A percentile compares a stretch with the other conserved stretches of the same genome.
Evolutionary conservation across 2,797 vertebrate species (phyloP).

Genomic region (Gambelia wislizenii): DNA sequence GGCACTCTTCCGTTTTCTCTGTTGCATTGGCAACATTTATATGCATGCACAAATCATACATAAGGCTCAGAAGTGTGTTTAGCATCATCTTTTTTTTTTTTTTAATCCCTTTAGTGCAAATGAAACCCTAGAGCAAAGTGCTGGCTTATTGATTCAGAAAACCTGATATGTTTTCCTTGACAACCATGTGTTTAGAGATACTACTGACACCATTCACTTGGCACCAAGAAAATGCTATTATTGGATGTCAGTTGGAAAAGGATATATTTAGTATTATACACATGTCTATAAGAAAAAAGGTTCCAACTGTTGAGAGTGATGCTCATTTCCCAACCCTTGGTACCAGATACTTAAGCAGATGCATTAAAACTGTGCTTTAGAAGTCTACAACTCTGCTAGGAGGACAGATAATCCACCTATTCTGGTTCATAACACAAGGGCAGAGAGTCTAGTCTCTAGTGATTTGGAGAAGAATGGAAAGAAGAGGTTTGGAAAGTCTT

Average conservation of each 20-base stretch:
- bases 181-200: not conserved
- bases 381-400: not conserved
- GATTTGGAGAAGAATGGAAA: not conserved
- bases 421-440: not conserved
- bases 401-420: not conserved
- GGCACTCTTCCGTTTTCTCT: not conserved
- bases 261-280: not conserved
- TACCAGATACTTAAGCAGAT: slow-evolving; percentile 29
- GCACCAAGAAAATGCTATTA: not conserved
- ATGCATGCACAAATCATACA: not conserved
- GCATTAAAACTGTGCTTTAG: not conserved
- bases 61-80: not conserved
- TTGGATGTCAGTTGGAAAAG: not conserved
- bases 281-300: not conserved
- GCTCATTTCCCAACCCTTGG: slow-evolving; percentile 6
- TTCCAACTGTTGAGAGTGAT: slow-evolving; percentile 20
- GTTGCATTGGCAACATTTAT: not conserved
- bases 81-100: not conserved
- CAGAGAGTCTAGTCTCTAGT: not conserved
- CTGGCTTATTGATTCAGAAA: not conserved
- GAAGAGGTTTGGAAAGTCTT: not conserved
- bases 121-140: not conserved
- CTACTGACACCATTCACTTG: not conserved
- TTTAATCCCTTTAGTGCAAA: not conserved
- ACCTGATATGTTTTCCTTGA: not conserved